Base-by-base conservation (phyloP, 2,797 vertebrate genomes). In the Borostomias antarcticus region DNA sequence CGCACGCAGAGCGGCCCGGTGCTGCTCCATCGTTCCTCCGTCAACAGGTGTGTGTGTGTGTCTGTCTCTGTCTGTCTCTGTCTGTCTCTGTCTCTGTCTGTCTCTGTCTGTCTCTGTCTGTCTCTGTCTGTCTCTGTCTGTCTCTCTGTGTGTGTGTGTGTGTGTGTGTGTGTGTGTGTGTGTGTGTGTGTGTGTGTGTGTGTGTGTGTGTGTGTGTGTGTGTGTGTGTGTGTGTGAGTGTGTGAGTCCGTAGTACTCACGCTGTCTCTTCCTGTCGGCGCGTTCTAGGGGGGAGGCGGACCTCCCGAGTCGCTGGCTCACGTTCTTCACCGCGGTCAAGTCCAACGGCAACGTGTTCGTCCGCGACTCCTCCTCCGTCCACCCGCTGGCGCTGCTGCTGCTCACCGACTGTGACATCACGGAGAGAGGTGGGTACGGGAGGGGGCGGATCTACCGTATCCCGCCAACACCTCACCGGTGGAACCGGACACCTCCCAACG, bases 271-370 rank as follows among this genome's bases (percentile, higher is more conserved):
- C 60, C 13, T 45, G 25, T 62, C 4, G n/a, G n/a, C n/a, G n/a
- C n/a, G n/a, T 17, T 51, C 21, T 53, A 94, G 93, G 69, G 87
- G 78, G 25, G 79, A 85, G 50, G 86, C 90, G 0, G 73, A 90
- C 25, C 88, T 97, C 1, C 93, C 92, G 33, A 95, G 94, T 84
- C 96, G 95, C 33, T 98, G 96, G 97, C 86, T 98, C 60, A 98
- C 96, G 0, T 99, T 96, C 76, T 98, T 96, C 89, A 94, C 93
- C 58, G 97, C 96, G 0, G 89, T 98, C 51, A 95, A 98, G 82
- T 98, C 96, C 67, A 94, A 87, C 0, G 94, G 91, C 0, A 87
- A 83, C 0, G 95, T 99, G 21, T 99, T 99, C 15, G 91, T 99
- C 74, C 88, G 96, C 59, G 98, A 99, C 81, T 96, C 95, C 3